These are phyloP conservation scores for Ceuthmochares aereus DNA, from an alignment of 2,113 vertebrate genomes.

Conservation along the genomic window DNA sequence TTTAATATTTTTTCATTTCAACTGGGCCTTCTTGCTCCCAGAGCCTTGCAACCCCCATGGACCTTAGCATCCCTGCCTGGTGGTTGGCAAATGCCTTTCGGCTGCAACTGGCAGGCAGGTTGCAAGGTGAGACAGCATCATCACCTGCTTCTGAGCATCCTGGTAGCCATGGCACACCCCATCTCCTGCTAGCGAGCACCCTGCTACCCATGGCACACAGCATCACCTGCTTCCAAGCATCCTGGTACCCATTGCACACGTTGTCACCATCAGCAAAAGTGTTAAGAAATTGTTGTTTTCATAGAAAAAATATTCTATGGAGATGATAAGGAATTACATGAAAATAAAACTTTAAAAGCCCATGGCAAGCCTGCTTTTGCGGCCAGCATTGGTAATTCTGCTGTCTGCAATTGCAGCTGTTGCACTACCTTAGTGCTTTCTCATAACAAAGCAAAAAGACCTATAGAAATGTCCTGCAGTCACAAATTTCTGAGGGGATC, in stretches of 20 bases:
- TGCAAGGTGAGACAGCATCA: fast-evolving
- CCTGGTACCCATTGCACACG: not conserved
- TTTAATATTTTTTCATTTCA: not conserved
- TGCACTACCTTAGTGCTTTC: not conserved
- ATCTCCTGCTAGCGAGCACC: not conserved
- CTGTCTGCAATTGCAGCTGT: not conserved
- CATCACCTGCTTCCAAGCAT: not conserved
- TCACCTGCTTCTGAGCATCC: not conserved
- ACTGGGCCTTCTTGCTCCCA: not conserved
- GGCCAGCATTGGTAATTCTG: not conserved
- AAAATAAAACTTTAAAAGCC: not conserved
- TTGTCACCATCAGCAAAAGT: fast-evolving
- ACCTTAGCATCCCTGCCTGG: not conserved
- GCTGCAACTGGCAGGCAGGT: not conserved
- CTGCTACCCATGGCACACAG: not conserved
- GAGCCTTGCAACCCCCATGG: not conserved
- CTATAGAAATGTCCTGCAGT: not conserved
- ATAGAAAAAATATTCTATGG: not conserved
- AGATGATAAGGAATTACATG: not conserved
- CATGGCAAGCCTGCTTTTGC: not conserved
- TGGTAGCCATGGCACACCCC: not conserved
- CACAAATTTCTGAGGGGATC: not conserved
- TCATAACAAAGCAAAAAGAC: not conserved
- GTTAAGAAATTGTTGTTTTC: not conserved
- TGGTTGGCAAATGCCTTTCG: not conserved